A percentile compares a stretch with the other conserved stretches of the same genome.
Evolutionary conservation across 2,888 invertebrate species (phyloP).

Genomic region (Argyresthia albistria): DNA sequence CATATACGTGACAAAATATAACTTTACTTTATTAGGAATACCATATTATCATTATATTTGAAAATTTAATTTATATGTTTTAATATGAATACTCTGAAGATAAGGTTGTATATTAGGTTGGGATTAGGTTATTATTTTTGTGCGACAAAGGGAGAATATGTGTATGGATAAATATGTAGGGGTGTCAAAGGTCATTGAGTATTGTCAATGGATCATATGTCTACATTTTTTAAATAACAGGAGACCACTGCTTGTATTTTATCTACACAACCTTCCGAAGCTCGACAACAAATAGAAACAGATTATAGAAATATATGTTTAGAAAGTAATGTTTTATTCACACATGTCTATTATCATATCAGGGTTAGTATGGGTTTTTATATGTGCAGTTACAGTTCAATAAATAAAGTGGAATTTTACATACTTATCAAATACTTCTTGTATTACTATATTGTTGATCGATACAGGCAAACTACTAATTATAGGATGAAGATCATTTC

Average conservation of each 20-base stretch:
- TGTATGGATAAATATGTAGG: slow-evolving; percentile 14
- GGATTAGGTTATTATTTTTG: slow-evolving; percentile 37
- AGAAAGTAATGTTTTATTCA: no score
- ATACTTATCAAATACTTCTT: no score
- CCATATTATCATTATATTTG: background rate
- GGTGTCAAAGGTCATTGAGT: slow-evolving; percentile 56
- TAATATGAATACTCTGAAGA: no score
- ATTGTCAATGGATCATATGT: slow-evolving; percentile 44
- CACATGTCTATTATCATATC: no score
- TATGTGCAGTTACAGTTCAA: no score
- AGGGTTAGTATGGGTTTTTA: no score
- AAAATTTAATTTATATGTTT: background rate
- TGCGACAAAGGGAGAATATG: slow-evolving; percentile 42
- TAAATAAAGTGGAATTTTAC: no score
- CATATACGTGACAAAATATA: slow-evolving; percentile 30
- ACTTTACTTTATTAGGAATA: background rate
- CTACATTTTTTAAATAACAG: slow-evolving; percentile 22
- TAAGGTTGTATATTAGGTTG: background rate
- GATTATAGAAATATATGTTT: no score
- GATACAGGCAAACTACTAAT: no score
- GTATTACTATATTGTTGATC: no score
- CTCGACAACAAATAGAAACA: background rate
- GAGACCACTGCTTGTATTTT: background rate
- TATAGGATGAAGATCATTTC: no score
- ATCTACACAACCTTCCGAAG: slow-evolving; percentile 6